phyloP scores from a whole-genome alignment of 2,888 invertebrate species.

The Drosophila borealis region DNA sequence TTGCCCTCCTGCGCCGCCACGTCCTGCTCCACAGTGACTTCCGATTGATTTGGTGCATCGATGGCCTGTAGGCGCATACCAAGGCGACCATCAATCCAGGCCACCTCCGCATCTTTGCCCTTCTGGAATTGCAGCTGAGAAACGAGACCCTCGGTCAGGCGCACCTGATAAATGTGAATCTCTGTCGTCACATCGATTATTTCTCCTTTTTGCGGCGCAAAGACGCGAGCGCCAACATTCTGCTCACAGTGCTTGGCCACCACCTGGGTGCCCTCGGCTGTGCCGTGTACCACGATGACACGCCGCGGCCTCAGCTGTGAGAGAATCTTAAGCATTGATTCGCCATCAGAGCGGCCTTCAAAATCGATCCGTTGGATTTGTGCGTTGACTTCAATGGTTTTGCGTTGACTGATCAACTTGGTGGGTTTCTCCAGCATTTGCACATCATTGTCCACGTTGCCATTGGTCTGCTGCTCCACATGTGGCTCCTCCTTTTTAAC shows the following conservation, averaged over 20 bases:
- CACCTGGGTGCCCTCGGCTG: constrained; percentile 88
- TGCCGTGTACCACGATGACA: constrained; percentile 91
- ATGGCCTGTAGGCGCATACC: constrained; percentile 88
- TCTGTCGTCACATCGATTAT: constrained; percentile 97
- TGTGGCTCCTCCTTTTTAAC: constrained; percentile 77
- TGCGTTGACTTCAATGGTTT: constrained; percentile 92
- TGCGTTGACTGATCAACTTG: constrained; percentile 92
- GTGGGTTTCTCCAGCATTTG: constrained; percentile 92
- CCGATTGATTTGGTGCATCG: constrained; percentile 84
- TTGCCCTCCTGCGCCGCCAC: constrained; percentile 86
- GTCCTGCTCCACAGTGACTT: constrained; percentile 61
- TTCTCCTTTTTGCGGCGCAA: constrained; percentile 93
- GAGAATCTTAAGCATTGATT: constrained; percentile 92
- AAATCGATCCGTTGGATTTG: constrained; percentile 98
- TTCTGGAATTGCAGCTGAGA: constrained; percentile 94
- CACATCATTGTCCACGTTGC: constrained; percentile 69
- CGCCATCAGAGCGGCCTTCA: constrained; percentile 96
- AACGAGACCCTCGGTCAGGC: constrained; percentile 95
- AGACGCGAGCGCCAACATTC: constrained; percentile 90
- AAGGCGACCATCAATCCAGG: constrained; percentile 96
- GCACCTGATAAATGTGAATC: constrained; percentile 98
- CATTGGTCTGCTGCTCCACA: constrained; percentile 60
- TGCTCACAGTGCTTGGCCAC: constrained; percentile 89
- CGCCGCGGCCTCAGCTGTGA: constrained; percentile 92
- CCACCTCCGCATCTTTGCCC: constrained; percentile 95